phyloP scores from a whole-genome alignment of 1,140 invertebrate genomes.

The Drosophila asahinai region DNA sequence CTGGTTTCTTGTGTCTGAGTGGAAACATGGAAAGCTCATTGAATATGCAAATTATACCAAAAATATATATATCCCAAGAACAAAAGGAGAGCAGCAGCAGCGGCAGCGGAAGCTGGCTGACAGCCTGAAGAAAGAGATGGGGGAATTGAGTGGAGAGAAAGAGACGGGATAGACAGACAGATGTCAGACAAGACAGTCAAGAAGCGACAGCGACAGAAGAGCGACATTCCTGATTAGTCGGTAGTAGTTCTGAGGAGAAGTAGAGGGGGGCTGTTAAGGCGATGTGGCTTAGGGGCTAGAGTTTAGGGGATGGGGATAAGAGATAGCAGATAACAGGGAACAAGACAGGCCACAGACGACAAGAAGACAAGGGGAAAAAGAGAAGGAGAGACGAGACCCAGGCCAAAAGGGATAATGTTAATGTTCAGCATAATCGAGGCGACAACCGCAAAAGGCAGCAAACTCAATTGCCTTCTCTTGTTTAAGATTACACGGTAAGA shows the following conservation, averaged over 20 bases:
- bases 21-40: conserved; percentile 66
- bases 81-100: conserved; percentile 27
- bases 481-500: background rate
- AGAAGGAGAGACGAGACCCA: conserved; percentile 5
- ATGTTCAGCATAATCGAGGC: conserved; percentile 62
- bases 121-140: conserved; percentile 7
- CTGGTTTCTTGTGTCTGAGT: conserved; percentile 36
- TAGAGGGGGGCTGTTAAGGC: background rate
- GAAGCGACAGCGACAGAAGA: conserved; percentile 21
- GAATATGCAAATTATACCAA: conserved; percentile 82
- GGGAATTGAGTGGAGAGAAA: background rate
- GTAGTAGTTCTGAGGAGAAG: conserved; percentile 8
- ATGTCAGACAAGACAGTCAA: conserved; percentile 68
- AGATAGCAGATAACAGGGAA: conserved; percentile 5
- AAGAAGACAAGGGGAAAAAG: background rate
- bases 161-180: conserved; percentile 42
- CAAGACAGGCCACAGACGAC: conserved; percentile 47
- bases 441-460: conserved; percentile 37
- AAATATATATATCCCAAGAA: conserved; percentile 53
- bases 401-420: conserved; percentile 70
- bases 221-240: conserved; percentile 58
- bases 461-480: conserved; percentile 51
- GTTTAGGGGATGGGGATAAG: background rate
- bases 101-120: conserved; percentile 39
- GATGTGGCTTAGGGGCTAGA: conserved; percentile 3